Conservation (phyloP, 2,113 vertebrate genomes). For the Chauna torquata region DNA sequence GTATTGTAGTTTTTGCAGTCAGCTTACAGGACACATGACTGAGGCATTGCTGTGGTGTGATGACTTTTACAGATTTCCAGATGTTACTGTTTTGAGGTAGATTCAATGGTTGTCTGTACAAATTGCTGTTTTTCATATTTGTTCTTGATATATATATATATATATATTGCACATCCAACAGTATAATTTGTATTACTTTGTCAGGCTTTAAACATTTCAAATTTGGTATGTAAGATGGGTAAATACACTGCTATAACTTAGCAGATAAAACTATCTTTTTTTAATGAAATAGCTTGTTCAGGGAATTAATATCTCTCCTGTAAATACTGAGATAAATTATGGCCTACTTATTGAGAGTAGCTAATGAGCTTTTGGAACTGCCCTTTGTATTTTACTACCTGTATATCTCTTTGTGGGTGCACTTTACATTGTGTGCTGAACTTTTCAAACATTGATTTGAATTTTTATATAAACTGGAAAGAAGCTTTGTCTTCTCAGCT, state of each 20-base stretch:
- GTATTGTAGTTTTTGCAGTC: not conserved
- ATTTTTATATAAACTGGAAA: not conserved
- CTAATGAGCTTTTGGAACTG: not conserved
- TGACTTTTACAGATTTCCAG: not conserved
- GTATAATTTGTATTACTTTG: not conserved
- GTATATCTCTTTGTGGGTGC: not conserved
- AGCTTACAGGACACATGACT: not conserved
- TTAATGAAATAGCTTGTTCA: not conserved
- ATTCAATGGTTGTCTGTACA: not conserved
- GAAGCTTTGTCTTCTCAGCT: not conserved
- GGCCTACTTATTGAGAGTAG: not conserved
- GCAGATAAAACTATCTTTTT: not conserved
- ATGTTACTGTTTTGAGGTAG: not conserved
- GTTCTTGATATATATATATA: too few species aligned
- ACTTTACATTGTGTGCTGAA: not conserved
- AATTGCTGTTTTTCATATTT: not conserved
- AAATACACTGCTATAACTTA: not conserved
- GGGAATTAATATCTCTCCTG: not conserved
- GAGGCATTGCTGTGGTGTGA: not conserved
- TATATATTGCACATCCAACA: too few species aligned
- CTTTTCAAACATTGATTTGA: not conserved
- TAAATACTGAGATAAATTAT: conserved; percentile 9
- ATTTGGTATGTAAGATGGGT: not conserved
- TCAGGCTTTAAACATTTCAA: not conserved
- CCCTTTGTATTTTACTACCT: not conserved